A percentile compares a stretch with the other conserved stretches of the same genome.
Evolutionary conservation across 2,888 invertebrate genomes (phyloP).

Genomic region (Synergus umbraculus): DNA sequence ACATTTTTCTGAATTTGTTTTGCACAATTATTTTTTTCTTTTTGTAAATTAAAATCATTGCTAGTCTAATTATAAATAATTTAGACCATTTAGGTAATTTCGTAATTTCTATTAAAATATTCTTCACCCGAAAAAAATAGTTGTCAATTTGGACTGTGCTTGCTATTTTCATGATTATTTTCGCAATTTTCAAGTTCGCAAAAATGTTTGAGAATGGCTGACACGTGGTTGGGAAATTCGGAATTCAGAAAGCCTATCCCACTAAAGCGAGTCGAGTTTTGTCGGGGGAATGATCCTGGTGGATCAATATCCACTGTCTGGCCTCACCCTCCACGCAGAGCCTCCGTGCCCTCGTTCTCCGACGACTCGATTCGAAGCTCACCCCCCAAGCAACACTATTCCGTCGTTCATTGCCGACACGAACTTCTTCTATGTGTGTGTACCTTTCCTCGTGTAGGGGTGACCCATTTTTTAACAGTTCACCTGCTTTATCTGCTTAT

Average conservation of each 20-base stretch:
- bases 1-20: too few relatives aligned
- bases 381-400: constrained; percentile 21
- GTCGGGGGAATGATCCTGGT: constrained; percentile 70
- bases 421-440: neutral
- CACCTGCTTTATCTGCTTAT: constrained; percentile 46
- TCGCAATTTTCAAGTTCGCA: neutral
- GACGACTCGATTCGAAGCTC: constrained; percentile 68
- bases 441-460: constrained; percentile 15
- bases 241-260: constrained; percentile 73
- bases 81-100: too few relatives aligned
- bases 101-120: too few relatives aligned
- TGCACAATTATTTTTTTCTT: too few relatives aligned
- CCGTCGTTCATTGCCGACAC: constrained; percentile 14
- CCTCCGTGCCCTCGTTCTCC: constrained; percentile 74
- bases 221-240: constrained; percentile 1
- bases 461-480: constrained; percentile 54
- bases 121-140: too few relatives aligned
- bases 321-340: constrained; percentile 73
- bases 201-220: neutral
- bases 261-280: constrained; percentile 64
- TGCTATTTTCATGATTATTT: neutral
- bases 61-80: too few relatives aligned
- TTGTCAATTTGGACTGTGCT: too few relatives aligned
- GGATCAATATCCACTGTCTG: constrained; percentile 76
- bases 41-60: too few relatives aligned